phyloP scores from a whole-genome alignment of 1,140 invertebrate species.

The Cherax destructor region DNA sequence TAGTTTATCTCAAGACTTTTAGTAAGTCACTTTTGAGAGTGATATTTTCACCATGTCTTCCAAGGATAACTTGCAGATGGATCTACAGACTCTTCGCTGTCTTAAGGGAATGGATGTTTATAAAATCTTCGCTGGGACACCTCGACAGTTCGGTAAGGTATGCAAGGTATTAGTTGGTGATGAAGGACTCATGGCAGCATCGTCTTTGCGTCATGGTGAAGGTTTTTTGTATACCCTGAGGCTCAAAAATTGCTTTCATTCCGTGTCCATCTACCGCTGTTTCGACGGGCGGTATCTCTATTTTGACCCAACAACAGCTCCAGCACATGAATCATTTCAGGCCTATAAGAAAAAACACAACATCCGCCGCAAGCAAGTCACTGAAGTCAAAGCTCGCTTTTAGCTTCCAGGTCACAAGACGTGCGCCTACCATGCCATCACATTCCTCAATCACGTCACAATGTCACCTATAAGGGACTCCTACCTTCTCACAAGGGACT shows the following conservation, averaged over 20 bases:
- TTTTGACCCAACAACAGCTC: background rate
- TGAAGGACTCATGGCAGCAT: background rate
- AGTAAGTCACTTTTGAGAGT: too few relatives aligned
- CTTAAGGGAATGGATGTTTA: too few relatives aligned
- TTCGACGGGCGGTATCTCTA: slow-evolving; percentile 9
- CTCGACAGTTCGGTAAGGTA: too few relatives aligned
- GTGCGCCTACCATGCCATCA: slow-evolving; percentile 28
- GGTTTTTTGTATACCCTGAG: slow-evolving; percentile 1
- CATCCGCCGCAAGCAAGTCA: background rate
- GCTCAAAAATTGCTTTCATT: background rate
- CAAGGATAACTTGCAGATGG: too few relatives aligned
- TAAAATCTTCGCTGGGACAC: too few relatives aligned
- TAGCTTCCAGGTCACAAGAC: background rate
- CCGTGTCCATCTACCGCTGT: background rate
- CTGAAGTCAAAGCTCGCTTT: background rate
- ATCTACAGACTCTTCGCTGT: too few relatives aligned
- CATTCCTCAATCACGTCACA: background rate
- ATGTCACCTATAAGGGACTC: background rate
- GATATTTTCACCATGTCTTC: too few relatives aligned
- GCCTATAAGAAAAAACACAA: background rate
- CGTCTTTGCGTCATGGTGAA: background rate
- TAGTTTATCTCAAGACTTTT: too few relatives aligned
- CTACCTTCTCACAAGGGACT: background rate
- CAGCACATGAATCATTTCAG: background rate
- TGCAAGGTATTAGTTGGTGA: background rate